Evolutionary conservation across 2,888 invertebrate species (phyloP), one percentile per base, ranked within the genome.

Genomic region (Melolontha melolontha): DNA sequence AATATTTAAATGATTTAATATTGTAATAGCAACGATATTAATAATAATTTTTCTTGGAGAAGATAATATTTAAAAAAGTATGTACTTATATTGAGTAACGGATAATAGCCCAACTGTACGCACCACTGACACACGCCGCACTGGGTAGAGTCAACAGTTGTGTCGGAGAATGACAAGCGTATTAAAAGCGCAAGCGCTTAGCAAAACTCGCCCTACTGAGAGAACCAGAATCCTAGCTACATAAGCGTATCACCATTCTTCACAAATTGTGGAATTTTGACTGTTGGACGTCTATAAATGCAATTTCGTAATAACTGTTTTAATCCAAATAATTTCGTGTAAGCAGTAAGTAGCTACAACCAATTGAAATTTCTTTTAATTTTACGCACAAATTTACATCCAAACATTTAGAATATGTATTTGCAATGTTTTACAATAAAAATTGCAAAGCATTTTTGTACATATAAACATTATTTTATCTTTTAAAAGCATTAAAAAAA

Each of bases 51-150:
- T 50, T 11, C 14, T 64, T 40, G 16, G n/a, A 34, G 42, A 55
- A 29, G 44, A 44, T 44, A 41, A 41, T 44, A 54, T 42, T 54
- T 47, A 41, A 66, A 22, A 22, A 47, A 55, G 42, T 22, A 22
- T 22, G 4, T 22, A n/a, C n/a, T n/a, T 55, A 44, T 42, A 65
- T n/a, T 57, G 34, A 29, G 59, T 44, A 40, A 59, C 47, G 44
- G 59, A 59, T 44, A 59, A 59, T 70, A 72, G 75, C 74, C 74
- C 76, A 72, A 79, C 80, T 75, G 75, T 75, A 77, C 79, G 71
- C 75, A 72, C 70, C 76, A 75, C 77, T 74, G 75, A 74, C 79
- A 77, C 79, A 78, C 78, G 78, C 79, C 79, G 75, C 79, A 80
- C 79, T 79, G 79, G 78, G 77, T 71, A 73, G 74, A 75, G 75